phyloP scores from a whole-genome alignment of 2,797 vertebrate species.

The Argya squamiceps region DNA sequence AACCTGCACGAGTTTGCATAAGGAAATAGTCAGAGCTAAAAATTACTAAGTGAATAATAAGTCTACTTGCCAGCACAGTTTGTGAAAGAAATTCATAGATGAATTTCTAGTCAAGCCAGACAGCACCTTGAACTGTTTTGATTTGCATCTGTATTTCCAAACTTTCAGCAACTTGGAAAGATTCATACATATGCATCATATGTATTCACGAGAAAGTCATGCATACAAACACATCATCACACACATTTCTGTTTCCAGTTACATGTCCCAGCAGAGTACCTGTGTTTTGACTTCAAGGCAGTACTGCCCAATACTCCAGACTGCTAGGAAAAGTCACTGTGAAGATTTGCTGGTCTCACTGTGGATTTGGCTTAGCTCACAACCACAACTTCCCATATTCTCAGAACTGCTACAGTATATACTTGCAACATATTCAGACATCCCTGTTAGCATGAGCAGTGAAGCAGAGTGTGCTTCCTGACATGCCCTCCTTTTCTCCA shows the following conservation, averaged over 20 bases:
- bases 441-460: accelerated
- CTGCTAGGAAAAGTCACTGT: background rate
- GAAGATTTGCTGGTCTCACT: background rate
- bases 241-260: background rate
- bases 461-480: background rate
- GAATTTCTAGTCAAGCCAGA: background rate
- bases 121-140: background rate
- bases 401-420: background rate
- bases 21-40: background rate
- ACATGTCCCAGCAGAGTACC: background rate
- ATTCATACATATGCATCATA: background rate
- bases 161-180: background rate
- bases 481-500: too few relatives aligned
- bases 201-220: background rate
- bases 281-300: background rate
- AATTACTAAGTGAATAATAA: background rate
- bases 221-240: background rate
- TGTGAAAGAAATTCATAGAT: background rate
- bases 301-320: background rate
- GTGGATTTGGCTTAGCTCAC: background rate
- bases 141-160: background rate
- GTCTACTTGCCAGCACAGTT: background rate
- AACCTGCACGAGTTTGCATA: background rate
- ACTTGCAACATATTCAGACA: background rate
- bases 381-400: background rate